Base-by-base conservation (phyloP, 23 tunicate genomes). In the Ascidia mentula region DNA sequence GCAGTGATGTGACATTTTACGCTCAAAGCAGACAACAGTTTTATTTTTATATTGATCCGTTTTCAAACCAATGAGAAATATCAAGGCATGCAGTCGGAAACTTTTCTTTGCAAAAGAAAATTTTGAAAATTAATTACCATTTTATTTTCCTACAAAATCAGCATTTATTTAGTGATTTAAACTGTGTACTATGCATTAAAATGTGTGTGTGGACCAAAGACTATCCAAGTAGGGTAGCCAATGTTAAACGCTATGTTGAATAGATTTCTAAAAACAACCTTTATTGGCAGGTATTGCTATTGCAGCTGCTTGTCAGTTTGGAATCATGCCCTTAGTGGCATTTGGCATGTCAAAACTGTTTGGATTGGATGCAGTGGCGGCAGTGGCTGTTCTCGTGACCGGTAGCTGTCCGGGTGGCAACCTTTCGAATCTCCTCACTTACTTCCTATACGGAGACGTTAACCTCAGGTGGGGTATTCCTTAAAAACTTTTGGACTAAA, bases 331-430 rank as follows among this genome's bases (percentile, higher is more conserved):
- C 26, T 60, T 85, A 18, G 74, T 90, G 33, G 82, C 96, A 34
- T 90, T 90, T 70, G 73, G 75, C 2, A 53, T 82, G 83, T 86
- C 96, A 31, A 90, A 85, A 42, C 65, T 71, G 31, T 85, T 85
- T 37, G 80, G 59, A 4, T 69, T 90, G 74, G 83, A 81, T 60
- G 76, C 76, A 59, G 75, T 78, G 37, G 84, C 89, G 18, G 89
- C 96, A 1, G 7, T 90, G 26, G 96, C 96, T 0, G 83, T 85
- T 12, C 65, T 90, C 12, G 96, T 90, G 59, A 85, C 90, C 6
- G 90, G 89, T 6, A 65, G 89, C 65, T 85, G 89, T 33, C 96
- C 96, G 32, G 96, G 96, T 8, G 90, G 96, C 45, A 90, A 85
- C 37, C 78, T 90, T 18, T 90, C 96, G 33, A 90, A 90, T 35